Conservation (phyloP, 2,113 vertebrate species). For the Neolamprologus kungweensis region DNA sequence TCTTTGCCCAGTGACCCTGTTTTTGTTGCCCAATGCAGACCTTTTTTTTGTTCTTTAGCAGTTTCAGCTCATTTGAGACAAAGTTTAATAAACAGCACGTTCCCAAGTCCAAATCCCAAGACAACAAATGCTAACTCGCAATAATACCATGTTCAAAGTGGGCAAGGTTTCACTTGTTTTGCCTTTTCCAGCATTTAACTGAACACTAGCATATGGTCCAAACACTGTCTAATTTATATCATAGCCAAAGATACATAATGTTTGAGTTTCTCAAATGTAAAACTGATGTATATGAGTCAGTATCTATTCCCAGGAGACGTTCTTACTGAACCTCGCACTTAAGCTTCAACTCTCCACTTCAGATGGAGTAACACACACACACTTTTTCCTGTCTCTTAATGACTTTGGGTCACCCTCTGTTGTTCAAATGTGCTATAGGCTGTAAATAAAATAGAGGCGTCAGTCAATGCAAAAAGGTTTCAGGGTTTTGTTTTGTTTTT, state of each 20-base stretch:
- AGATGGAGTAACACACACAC: background rate
- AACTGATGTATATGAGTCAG: background rate
- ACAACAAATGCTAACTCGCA: background rate
- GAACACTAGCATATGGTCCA: background rate
- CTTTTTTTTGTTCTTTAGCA: background rate
- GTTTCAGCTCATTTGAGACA: background rate
- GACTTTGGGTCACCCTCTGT: background rate
- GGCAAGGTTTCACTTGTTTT: background rate
- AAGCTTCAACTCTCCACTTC: background rate
- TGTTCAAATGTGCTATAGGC: background rate
- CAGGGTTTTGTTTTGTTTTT: background rate
- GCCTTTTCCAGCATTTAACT: background rate
- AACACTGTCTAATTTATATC: background rate
- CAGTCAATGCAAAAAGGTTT: background rate
- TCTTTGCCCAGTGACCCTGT: background rate
- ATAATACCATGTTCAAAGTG: background rate
- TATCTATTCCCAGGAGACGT: rapidly evolving
- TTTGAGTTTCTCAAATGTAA: background rate
- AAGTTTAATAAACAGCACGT: background rate
- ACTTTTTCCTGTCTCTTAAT: background rate
- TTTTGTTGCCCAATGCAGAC: background rate
- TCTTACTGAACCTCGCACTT: background rate
- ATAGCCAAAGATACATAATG: background rate
- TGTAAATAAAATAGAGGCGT: background rate
- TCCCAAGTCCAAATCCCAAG: background rate